A percentile compares a stretch with the other conserved stretches of the same genome.
Conservation (phyloP, 2,113 vertebrate species). For the Sinocyclocheilus maitianheensis region DNA sequence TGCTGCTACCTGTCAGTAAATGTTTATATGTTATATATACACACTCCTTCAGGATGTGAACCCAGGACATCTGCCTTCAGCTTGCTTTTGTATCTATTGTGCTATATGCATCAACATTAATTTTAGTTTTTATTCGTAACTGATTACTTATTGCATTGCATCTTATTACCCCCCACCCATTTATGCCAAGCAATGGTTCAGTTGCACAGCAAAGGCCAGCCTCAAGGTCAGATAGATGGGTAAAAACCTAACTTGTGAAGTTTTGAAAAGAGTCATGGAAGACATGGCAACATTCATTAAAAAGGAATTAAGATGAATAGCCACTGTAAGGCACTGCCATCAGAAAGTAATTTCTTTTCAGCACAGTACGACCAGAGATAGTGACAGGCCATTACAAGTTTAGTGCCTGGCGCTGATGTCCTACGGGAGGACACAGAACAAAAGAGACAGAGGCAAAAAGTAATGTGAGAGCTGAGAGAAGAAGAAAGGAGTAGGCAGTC, state of each 20-base stretch:
- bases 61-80: not conserved
- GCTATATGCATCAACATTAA: not conserved
- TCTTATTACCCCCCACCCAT: not conserved
- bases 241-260: constrained; percentile 21
- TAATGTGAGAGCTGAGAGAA: not conserved
- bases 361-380: constrained; percentile 63
- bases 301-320: constrained; percentile 65
- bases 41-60: not conserved
- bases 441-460: constrained; percentile 20
- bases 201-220: not conserved
- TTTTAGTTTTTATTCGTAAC: not conserved
- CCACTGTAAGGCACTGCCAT: constrained; percentile 60
- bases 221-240: constrained; percentile 17
- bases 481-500: not conserved
- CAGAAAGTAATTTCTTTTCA: constrained; percentile 69
- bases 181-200: not conserved
- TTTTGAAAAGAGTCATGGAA: not conserved
- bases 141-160: not conserved
- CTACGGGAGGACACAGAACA: constrained; percentile 19
- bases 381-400: constrained; percentile 66
- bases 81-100: not conserved
- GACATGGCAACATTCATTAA: constrained; percentile 56
- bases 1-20: not conserved
- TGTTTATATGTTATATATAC: not conserved
- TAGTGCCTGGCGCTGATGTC: constrained; percentile 57